Conservation (phyloP, 2,888 invertebrate species). For the Tromatobia lineatoria region DNA sequence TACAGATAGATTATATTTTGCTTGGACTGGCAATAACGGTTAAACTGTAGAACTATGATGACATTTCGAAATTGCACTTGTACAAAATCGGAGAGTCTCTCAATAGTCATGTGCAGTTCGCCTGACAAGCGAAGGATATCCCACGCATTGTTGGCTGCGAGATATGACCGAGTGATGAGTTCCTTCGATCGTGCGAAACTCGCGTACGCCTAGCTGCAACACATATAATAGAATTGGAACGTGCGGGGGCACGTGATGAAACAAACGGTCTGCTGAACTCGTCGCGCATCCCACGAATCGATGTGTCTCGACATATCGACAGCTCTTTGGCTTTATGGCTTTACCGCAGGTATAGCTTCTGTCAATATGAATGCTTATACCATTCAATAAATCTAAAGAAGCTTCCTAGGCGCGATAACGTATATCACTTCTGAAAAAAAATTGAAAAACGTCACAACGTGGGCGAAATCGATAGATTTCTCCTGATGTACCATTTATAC, state of each 20-base stretch:
- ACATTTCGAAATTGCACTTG: background rate
- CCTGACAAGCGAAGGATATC: background rate
- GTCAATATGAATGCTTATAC: conserved; percentile 11
- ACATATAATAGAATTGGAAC: conserved; percentile 31
- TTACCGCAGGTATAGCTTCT: conserved; percentile 8
- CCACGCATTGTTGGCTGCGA: background rate
- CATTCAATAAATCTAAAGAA: conserved; percentile 30
- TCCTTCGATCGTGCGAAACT: conserved; percentile 21
- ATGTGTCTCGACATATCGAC: conserved; percentile 47
- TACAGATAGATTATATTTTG: background rate
- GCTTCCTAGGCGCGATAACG: background rate
- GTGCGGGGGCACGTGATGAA: conserved; percentile 36
- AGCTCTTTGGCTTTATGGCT: conserved; percentile 25
- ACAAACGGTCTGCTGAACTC: conserved; percentile 25
- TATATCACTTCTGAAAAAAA: background rate
- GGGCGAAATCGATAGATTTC: background rate
- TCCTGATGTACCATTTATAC: background rate
- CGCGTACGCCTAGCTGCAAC: background rate
- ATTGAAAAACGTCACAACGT: background rate
- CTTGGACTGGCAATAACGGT: background rate
- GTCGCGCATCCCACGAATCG: conserved; percentile 12
- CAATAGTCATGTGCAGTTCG: background rate
- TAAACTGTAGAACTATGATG: background rate
- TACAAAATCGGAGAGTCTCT: background rate
- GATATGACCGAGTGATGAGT: conserved; percentile 1